Evolutionary conservation across 1,140 invertebrate genomes (phyloP).

Genomic region (Caenorhabditis tropicalis): DNA sequence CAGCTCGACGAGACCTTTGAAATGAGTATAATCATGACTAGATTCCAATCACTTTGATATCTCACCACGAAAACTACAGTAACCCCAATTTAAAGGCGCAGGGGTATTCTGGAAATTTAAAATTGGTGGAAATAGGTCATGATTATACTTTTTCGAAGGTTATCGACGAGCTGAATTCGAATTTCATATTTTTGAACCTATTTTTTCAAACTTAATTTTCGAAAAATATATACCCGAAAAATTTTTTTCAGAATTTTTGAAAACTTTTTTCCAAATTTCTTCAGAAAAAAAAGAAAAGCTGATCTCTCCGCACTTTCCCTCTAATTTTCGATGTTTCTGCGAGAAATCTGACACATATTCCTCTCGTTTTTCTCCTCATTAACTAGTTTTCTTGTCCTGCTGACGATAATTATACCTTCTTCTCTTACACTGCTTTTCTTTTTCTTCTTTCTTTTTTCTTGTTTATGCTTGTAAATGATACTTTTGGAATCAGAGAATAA

Average conservation of each 20-base stretch:
- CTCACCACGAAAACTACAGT: too few relatives aligned
- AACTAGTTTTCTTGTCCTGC: neutral
- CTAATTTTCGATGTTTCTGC: too few relatives aligned
- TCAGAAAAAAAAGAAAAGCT: neutral
- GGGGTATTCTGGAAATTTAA: neutral
- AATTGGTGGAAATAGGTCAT: too few relatives aligned
- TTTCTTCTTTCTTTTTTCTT: neutral
- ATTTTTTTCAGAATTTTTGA: neutral
- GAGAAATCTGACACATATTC: constrained; percentile 11
- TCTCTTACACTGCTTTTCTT: neutral
- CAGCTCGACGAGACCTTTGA: too few relatives aligned
- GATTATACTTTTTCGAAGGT: too few relatives aligned
- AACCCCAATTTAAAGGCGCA: too few relatives aligned
- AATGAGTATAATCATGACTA: too few relatives aligned
- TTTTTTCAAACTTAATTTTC: neutral
- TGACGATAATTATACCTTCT: neutral
- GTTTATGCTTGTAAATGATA: neutral
- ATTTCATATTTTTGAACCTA: too few relatives aligned
- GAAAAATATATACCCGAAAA: neutral
- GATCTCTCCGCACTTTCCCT: too few relatives aligned
- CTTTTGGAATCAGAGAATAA: neutral
- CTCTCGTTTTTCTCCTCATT: neutral
- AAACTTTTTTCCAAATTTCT: neutral
- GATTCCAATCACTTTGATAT: too few relatives aligned
- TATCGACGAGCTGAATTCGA: too few relatives aligned